Evolutionary conservation across 2,888 invertebrate genomes (phyloP).

Genomic region (Macrosiphum euphorbiae): DNA sequence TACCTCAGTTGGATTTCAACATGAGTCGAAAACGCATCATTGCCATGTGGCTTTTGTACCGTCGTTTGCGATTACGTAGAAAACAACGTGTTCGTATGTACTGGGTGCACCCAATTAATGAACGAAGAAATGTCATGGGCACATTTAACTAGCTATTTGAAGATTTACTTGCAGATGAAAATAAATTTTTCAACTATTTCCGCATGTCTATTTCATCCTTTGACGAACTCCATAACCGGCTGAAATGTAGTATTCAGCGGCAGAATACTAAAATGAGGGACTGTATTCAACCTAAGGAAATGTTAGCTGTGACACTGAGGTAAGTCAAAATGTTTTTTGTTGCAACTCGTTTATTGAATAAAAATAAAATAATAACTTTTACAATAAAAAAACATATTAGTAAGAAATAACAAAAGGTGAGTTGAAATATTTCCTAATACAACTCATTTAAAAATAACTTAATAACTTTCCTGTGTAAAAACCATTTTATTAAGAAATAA

Average conservation of each 20-base stretch:
- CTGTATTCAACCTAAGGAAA: conserved; percentile 39
- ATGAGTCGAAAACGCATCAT: conserved; percentile 37
- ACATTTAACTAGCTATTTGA: conserved; percentile 36
- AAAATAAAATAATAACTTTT: conserved; percentile 23
- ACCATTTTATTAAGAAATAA: conserved; percentile 22
- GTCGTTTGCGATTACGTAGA: conserved; percentile 50
- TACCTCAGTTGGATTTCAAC: conserved; percentile 32
- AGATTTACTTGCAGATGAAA: conserved; percentile 27
- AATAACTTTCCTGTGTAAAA: conserved; percentile 30
- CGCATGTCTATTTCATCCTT: conserved; percentile 32
- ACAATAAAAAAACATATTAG: conserved; percentile 16
- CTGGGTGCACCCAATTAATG: conserved; percentile 57
- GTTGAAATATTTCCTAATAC: conserved; percentile 15
- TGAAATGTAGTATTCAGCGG: conserved; percentile 27
- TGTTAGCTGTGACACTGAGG: conserved; percentile 44
- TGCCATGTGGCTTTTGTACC: conserved; percentile 48
- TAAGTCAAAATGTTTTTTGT: conserved; percentile 39
- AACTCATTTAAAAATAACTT: conserved; percentile 37
- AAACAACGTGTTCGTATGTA: conserved; percentile 35
- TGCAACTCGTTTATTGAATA: conserved; percentile 23
- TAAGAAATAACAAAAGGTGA: conserved; percentile 23
- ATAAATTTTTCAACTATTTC: conserved; percentile 47
- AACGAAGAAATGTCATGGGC: conserved; percentile 40
- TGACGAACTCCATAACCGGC: conserved; percentile 44
- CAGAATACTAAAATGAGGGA: conserved; percentile 35